These are phyloP conservation scores for Ormyrus labotus DNA, from an alignment of 2,888 invertebrate species.

Conservation along the genomic window DNA sequence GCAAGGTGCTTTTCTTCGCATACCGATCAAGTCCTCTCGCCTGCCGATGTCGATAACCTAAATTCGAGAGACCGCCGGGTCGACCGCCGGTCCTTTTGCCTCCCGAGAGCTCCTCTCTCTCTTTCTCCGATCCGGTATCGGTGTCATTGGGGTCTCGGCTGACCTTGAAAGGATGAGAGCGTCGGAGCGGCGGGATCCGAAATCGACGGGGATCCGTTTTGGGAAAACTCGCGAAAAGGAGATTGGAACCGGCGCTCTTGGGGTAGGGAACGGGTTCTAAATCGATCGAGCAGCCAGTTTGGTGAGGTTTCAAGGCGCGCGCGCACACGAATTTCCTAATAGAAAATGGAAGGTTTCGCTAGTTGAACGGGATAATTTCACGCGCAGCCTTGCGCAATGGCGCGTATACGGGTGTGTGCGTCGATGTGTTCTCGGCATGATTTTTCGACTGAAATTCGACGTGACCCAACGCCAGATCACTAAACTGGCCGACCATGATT, in stretches of 20 bases:
- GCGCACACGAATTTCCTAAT: slow-evolving; percentile 32
- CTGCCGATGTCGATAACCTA: slow-evolving; percentile 60
- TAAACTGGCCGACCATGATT: slow-evolving; percentile 46
- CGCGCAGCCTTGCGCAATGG: slow-evolving; percentile 23
- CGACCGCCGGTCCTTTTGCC: slow-evolving; percentile 30
- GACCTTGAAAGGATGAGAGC: slow-evolving; percentile 21
- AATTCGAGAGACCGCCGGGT: slow-evolving; percentile 46
- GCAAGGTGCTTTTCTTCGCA: slow-evolving; percentile 67
- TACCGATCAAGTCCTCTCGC: slow-evolving; percentile 60
- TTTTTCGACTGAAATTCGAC: slow-evolving; percentile 42
- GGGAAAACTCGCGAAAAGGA: too few species aligned
- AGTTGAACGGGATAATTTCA: slow-evolving; percentile 26
- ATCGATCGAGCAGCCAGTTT: slow-evolving; percentile 17
- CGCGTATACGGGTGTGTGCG: not conserved
- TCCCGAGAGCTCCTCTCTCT: not conserved
- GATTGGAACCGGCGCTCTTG: too few species aligned
- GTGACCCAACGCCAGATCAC: slow-evolving; percentile 6
- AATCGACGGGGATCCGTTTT: too few species aligned
- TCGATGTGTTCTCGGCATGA: slow-evolving; percentile 5
- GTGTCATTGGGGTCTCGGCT: slow-evolving; percentile 1
- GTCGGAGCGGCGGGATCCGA: too few species aligned
- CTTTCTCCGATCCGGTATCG: not conserved
- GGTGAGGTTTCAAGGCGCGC: not conserved
- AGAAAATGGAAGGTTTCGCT: slow-evolving; percentile 32
- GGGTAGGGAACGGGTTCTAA: not conserved